Evolutionary conservation across 2,113 vertebrate species (phyloP).

Genomic region (Sapajus apella): DNA sequence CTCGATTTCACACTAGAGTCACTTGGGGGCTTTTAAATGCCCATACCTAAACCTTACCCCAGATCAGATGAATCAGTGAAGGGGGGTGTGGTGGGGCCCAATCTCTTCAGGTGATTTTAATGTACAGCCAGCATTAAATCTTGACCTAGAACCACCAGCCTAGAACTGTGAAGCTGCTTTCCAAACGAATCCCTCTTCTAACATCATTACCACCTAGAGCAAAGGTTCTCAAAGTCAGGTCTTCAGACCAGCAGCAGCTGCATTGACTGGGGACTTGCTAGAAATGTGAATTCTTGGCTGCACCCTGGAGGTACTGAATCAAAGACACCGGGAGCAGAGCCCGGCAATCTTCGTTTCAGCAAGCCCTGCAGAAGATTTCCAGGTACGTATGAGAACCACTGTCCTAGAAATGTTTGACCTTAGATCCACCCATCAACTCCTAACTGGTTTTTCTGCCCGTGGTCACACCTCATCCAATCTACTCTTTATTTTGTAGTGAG

Average conservation of each 20-base stretch:
- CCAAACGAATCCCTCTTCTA: not conserved
- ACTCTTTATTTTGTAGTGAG: not conserved
- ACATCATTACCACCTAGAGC: not conserved
- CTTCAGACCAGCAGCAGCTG: too few relatives aligned
- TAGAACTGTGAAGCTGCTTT: not conserved
- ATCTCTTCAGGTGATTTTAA: not conserved
- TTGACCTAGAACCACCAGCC: not conserved
- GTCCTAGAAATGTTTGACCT: not conserved
- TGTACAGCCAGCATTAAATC: not conserved
- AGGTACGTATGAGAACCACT: not conserved
- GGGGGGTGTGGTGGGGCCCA: fast-evolving
- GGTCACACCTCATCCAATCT: not conserved
- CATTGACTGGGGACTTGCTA: not conserved
- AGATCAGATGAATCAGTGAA: not conserved
- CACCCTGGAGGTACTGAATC: not conserved
- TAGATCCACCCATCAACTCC: not conserved
- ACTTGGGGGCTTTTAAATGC: not conserved
- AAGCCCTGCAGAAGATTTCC: too few relatives aligned
- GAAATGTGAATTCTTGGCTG: not conserved
- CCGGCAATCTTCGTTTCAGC: not conserved
- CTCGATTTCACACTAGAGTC: not conserved
- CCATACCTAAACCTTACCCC: not conserved
- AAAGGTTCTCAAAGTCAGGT: not conserved
- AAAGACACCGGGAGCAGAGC: not conserved
- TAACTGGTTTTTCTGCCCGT: not conserved